Evolutionary conservation across 2,888 invertebrate genomes (phyloP).

Genomic region (Pandemis corylana): DNA sequence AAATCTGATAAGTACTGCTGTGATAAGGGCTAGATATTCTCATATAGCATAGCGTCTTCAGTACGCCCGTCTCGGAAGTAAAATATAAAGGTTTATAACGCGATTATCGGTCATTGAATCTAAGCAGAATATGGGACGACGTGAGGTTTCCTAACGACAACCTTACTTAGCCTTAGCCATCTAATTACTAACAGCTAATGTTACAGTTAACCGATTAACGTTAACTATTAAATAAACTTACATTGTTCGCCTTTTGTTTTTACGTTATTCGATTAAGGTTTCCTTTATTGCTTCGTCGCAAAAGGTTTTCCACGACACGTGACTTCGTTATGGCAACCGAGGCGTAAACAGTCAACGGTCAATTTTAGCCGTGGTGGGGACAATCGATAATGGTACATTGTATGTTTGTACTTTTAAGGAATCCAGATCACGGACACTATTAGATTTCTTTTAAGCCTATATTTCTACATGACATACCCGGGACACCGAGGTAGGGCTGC

Average conservation of each 20-base stretch:
- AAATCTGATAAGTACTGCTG: neutral
- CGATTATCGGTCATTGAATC: conserved; percentile 28
- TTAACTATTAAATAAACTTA: conserved; percentile 2
- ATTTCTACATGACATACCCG: neutral
- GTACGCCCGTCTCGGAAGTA: neutral
- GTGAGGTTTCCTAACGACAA: neutral
- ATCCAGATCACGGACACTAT: conserved; percentile 1
- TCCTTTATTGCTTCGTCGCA: neutral
- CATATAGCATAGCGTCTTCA: too few species aligned
- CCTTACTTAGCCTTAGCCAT: neutral
- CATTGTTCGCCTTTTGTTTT: conserved; percentile 9
- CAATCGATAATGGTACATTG: conserved; percentile 26
- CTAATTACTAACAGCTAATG: neutral
- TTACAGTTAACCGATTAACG: neutral
- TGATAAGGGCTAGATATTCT: neutral
- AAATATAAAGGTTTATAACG: conserved; percentile 8
- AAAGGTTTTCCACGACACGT: conserved; percentile 17
- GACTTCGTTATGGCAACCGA: conserved; percentile 46
- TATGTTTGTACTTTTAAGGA: conserved; percentile 3
- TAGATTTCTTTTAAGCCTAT: conserved; percentile 18
- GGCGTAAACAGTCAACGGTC: conserved; percentile 44
- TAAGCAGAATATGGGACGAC: neutral
- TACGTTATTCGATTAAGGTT: conserved; percentile 22
- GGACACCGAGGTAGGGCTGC: too few species aligned
- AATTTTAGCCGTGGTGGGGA: conserved; percentile 18